A percentile compares a stretch with the other conserved stretches of the same genome.
These are phyloP conservation scores for Lamproptera curius DNA, from an alignment of 2,888 invertebrate genomes.

Conservation along the genomic window DNA sequence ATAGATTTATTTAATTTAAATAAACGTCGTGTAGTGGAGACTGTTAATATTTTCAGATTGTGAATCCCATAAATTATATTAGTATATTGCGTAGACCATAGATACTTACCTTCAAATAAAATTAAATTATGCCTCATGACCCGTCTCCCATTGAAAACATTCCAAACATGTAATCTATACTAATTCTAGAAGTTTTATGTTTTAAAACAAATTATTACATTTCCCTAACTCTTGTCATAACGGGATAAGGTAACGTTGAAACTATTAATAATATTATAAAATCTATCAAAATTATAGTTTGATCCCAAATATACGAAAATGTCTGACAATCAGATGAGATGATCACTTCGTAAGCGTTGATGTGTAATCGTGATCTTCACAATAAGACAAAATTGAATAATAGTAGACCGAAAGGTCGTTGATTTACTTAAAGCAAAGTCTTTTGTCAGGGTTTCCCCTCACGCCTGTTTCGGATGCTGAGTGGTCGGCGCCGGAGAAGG, in stretches of 20 bases:
- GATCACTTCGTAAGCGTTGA: no score
- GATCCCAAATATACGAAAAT: constrained; percentile 63
- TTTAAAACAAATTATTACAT: not conserved
- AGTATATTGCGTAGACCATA: not conserved
- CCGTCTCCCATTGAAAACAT: constrained; percentile 10
- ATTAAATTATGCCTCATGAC: constrained; percentile 2
- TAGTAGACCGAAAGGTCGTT: constrained; percentile 11
- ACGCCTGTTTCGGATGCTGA: constrained; percentile 83
- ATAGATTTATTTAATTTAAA: no score
- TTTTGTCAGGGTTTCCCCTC: constrained; percentile 40
- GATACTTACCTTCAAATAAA: constrained; percentile 11
- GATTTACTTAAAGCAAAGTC: constrained; percentile 9
- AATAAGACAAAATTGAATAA: constrained; percentile 8
- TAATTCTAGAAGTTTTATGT: not conserved
- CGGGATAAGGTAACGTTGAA: constrained; percentile 20
- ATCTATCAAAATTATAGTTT: constrained; percentile 48
- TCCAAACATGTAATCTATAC: constrained; percentile 5
- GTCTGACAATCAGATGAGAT: constrained; percentile 23
- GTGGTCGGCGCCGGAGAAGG: constrained; percentile 81
- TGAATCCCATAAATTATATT: not conserved
- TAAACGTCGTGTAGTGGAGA: no score
- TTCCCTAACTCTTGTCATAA: not conserved
- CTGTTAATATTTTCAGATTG: no score
- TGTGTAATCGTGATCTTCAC: not conserved
- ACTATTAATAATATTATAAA: constrained; percentile 20